Evolutionary conservation across 2,888 invertebrate genomes (phyloP).

Genomic region (Caenorhabditis wallacei): DNA sequence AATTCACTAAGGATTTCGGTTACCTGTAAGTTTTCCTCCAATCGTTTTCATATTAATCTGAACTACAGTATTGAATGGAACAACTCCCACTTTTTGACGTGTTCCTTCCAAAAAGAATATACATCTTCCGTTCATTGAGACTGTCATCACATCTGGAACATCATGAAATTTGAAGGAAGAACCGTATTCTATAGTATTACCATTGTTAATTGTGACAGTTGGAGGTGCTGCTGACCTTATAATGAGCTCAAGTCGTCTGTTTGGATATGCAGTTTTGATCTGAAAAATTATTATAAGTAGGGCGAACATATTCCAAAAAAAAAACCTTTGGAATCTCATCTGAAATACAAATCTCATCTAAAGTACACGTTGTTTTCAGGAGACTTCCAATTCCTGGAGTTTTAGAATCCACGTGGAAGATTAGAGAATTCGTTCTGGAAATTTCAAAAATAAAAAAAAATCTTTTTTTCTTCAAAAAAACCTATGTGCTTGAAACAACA

Average conservation of each 20-base stretch:
- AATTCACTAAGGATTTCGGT: background rate
- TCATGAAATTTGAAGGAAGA: background rate
- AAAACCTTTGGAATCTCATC: conserved; percentile 74
- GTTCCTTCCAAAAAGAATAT: conserved; percentile 74
- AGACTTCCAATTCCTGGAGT: conserved; percentile 74
- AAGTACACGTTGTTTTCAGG: conserved; percentile 72
- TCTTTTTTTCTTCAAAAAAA: no score
- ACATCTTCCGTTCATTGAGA: conserved; percentile 66
- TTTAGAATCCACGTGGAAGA: conserved; percentile 75
- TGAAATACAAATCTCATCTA: conserved; percentile 74
- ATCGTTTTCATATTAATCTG: conserved; percentile 59
- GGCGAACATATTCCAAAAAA: background rate
- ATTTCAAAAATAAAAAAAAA: background rate
- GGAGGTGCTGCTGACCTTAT: conserved; percentile 72
- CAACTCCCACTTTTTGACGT: conserved; percentile 72
- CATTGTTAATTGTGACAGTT: conserved; percentile 57
- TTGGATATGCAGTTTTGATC: conserved; percentile 71
- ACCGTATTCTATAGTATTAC: conserved; percentile 15
- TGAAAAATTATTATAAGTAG: conserved; percentile 30
- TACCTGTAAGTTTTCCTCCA: conserved; percentile 63
- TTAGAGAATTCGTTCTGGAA: conserved; percentile 73
- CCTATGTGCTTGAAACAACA: conserved; percentile 75
- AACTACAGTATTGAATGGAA: conserved; percentile 68
- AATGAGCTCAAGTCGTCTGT: conserved; percentile 71
- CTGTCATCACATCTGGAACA: conserved; percentile 56